phyloP scores from a whole-genome alignment of 2,888 invertebrate species.

The Metopia argyrocephala region DNA sequence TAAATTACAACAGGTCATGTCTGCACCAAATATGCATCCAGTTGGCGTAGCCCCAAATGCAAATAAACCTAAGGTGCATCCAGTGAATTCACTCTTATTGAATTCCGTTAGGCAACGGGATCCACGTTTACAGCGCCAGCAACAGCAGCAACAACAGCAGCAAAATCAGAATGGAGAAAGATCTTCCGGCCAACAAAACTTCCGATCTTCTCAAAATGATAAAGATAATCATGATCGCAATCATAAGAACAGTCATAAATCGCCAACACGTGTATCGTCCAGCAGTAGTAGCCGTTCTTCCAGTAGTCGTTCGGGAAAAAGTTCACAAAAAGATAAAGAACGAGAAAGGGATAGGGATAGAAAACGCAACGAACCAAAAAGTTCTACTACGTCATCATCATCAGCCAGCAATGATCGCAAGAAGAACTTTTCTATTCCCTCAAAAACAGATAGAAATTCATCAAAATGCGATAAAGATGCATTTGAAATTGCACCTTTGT shows the following conservation, averaged over 20 bases:
- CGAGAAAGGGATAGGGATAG: slow-evolving; percentile 70
- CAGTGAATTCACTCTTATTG: slow-evolving; percentile 80
- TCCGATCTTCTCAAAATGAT: slow-evolving; percentile 11
- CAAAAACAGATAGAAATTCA: slow-evolving; percentile 30
- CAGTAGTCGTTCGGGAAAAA: slow-evolving; percentile 67
- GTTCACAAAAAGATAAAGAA: slow-evolving; percentile 64
- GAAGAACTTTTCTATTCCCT: slow-evolving; percentile 31
- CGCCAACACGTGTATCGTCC: slow-evolving; percentile 68
- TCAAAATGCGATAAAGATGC: slow-evolving; percentile 68
- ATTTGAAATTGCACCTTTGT: slow-evolving; percentile 67
- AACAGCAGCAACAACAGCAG: slow-evolving; percentile 72
- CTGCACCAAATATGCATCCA: slow-evolving; percentile 6
- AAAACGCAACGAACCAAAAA: slow-evolving; percentile 73
- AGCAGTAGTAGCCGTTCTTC: slow-evolving; percentile 52
- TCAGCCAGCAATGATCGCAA: slow-evolving; percentile 67
- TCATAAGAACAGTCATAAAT: slow-evolving; percentile 70
- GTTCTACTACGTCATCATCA: slow-evolving; percentile 70
- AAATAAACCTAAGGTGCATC: slow-evolving; percentile 79
- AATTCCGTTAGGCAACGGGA: slow-evolving; percentile 77
- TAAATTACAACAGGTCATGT: slow-evolving; percentile 26
- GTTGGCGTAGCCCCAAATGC: slow-evolving; percentile 34
- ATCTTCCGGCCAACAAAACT: slow-evolving; percentile 41
- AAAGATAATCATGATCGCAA: slow-evolving; percentile 44
- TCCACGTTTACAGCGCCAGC: slow-evolving; percentile 78
- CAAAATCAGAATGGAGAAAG: slow-evolving; percentile 57